Evolutionary conservation across 2,113 vertebrate species (phyloP), one percentile per base, ranked within the genome.

Genomic region (Bettongia penicillata): DNA sequence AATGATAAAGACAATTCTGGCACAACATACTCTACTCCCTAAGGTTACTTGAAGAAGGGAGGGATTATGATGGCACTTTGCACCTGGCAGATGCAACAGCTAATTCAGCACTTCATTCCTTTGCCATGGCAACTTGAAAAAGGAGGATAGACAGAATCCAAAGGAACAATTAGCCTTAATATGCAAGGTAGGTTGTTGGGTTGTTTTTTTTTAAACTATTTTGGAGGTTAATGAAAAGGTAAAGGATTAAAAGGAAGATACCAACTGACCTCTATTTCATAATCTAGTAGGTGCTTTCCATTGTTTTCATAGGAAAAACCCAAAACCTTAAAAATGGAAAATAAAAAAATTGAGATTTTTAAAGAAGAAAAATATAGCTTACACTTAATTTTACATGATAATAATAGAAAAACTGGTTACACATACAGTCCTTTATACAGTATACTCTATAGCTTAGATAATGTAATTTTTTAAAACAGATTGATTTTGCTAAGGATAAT

Each of bases 111-210:
- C 96, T 95, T 96, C 93, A 96, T 90, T 97, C 77, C 48, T 90
- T 92, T 53, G 92, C 91, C 91, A 94, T 93, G 57, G 37, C 57
- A 96, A 96, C 91, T 43, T 97, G 51, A 92, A 97, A 91, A 92
- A 98, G 97, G 97, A 97, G 91, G 96, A 96, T 48, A 92, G 92
- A 97, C 97, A 97, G 96, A 97, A 97, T 97, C 94, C 94, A 43
- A 95, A 94, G 92, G n/a, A 92, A 97, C 93, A 96, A 93, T 94
- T n/a, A 97, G 53, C 90, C 94, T 57, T 89, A 53, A 93, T 94
- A 89, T 93, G 93, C 94, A 95, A 96, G 68, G 91, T 48, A 94
- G 51, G 51, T 90, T 96, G 68, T 77, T 48, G 95, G 51, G 51
- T 90, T 96, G 37, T n/a, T 68, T 68, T 3, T 25, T 25, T 68